These are phyloP conservation scores for Peromyscus eremicus DNA, from an alignment of 2,797 vertebrate genomes.

Conservation along the genomic window DNA sequence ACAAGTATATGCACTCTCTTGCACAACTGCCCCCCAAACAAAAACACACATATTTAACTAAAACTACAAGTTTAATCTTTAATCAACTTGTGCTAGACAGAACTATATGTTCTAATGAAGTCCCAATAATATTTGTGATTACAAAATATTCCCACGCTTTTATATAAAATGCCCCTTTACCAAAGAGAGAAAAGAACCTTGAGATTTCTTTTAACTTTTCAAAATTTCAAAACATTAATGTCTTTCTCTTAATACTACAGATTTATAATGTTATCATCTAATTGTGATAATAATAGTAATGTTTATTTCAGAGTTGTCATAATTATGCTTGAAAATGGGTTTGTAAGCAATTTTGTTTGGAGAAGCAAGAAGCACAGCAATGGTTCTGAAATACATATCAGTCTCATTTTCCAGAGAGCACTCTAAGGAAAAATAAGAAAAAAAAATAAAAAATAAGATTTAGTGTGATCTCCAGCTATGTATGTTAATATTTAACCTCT, in stretches of 20 bases:
- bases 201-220: background rate
- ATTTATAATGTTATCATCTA: background rate
- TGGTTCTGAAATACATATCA: background rate
- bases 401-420: background rate
- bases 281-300: background rate
- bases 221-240: background rate
- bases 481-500: background rate
- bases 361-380: background rate
- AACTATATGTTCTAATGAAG: background rate
- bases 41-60: background rate
- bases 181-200: background rate
- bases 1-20: background rate
- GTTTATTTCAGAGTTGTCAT: background rate
- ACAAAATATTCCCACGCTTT: background rate
- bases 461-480: background rate
- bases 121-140: background rate
- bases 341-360: background rate
- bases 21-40: background rate
- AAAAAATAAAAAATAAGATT: no score
- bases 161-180: background rate
- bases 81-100: background rate
- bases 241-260: background rate
- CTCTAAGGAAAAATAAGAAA: background rate
- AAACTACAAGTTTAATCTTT: background rate
- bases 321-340: background rate